These are phyloP conservation scores for Acanthurus tractus DNA, from an alignment of 2,797 vertebrate genomes.

Conservation along the genomic window DNA sequence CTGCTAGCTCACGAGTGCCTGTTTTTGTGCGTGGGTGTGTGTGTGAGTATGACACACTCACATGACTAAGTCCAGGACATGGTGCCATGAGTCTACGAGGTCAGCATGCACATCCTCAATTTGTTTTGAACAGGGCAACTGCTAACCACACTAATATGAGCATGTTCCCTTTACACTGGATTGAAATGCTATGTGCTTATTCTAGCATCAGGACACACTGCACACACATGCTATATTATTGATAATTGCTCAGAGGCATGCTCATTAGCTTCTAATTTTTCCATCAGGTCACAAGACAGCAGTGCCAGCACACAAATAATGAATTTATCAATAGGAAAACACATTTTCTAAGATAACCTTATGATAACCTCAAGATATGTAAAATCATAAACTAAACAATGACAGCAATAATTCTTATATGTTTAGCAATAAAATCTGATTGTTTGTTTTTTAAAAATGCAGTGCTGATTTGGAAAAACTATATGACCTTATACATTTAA, in stretches of 20 bases:
- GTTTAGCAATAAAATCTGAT: background rate
- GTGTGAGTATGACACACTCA: conserved; percentile 23
- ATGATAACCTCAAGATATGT: too few species aligned
- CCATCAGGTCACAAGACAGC: conserved; percentile 4
- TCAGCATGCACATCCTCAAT: conserved; percentile 29
- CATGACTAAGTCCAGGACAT: conserved; percentile 51
- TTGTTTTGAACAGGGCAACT: conserved; percentile 26
- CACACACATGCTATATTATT: conserved; percentile 13
- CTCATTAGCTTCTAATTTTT: conserved; percentile 5
- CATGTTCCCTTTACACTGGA: background rate
- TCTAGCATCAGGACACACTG: background rate
- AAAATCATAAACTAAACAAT: background rate
- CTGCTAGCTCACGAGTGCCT: conserved; percentile 27
- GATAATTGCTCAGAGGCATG: conserved; percentile 25
- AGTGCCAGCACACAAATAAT: background rate
- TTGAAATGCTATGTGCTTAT: background rate
- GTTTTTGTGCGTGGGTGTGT: conserved; percentile 11
- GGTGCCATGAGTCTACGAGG: conserved; percentile 47
- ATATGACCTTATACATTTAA: background rate
- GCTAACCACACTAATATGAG: conserved; percentile 7
- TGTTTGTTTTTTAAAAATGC: conserved; percentile 11
- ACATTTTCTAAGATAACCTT: background rate
- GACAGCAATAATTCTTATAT: background rate
- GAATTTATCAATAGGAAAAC: background rate
- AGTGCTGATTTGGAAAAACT: background rate